phyloP scores from a whole-genome alignment of 2,888 invertebrate genomes.

The Encarsia formosa region DNA sequence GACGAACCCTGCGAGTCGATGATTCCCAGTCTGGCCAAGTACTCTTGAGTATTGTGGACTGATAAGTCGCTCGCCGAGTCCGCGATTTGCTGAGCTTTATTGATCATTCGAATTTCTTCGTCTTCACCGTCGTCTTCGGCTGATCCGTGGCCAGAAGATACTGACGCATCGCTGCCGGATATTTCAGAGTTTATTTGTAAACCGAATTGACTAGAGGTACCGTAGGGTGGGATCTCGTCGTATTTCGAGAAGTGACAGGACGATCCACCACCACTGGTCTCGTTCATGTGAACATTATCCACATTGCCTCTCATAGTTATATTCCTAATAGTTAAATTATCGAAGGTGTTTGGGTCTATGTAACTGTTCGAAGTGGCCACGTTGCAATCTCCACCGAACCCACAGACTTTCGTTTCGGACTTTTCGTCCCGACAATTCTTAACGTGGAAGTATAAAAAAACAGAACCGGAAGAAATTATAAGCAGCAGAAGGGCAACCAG shows the following conservation, averaged over 20 bases:
- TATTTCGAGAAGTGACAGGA: conserved; percentile 78
- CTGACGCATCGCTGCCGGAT: conserved; percentile 91
- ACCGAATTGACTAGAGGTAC: conserved; percentile 65
- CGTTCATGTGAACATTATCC: conserved; percentile 46
- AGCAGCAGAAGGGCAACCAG: conserved; percentile 77
- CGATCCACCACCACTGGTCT: conserved; percentile 36
- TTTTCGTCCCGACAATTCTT: conserved; percentile 66
- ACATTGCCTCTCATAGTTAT: not conserved
- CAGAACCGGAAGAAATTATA: conserved; percentile 77
- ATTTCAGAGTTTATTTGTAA: conserved; percentile 64
- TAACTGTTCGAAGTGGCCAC: conserved; percentile 74
- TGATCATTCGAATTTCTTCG: conserved; percentile 96
- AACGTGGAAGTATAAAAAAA: conserved; percentile 81
- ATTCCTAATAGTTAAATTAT: conserved; percentile 80
- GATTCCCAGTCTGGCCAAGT: conserved; percentile 89
- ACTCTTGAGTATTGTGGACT: conserved; percentile 92
- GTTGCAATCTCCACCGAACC: conserved; percentile 59
- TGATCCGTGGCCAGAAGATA: conserved; percentile 92
- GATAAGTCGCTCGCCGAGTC: conserved; percentile 81
- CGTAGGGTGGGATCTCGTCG: conserved; percentile 85
- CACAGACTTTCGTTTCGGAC: conserved; percentile 54
- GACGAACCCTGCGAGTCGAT: conserved; percentile 63
- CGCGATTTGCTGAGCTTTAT: conserved; percentile 80
- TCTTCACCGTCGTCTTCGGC: conserved; percentile 94
- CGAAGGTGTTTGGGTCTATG: conserved; percentile 84